Base-by-base conservation (phyloP, 1,140 invertebrate species). In the Lepidurus packardi region DNA sequence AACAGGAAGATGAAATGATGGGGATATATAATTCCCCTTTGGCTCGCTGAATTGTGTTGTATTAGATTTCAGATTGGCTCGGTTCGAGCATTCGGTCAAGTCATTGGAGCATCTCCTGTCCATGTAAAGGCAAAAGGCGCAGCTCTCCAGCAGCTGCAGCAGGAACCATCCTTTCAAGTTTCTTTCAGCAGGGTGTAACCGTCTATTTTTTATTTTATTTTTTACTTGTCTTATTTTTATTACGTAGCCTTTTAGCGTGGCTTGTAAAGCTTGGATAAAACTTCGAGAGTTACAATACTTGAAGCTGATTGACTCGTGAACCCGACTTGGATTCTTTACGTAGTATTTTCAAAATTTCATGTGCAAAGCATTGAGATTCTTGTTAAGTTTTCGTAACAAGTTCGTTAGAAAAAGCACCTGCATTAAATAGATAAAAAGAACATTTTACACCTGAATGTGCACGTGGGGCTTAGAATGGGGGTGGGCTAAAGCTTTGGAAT, bases 1-100 rank as follows among this genome's bases (percentile, higher is more conserved):
- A 65, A 65, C 53, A 65, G 53, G 53, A 65, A 65, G 53, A 65
- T 65, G 53, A 65, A 65, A 65, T 65, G 53, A 65, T 65, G 53
- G 53, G 53, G 53, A 65, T 65, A 65, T 65, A 65, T n/a, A 65
- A 65, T 65, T 65, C 53, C 53, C 53, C 45, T n/a, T 21, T 16
- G 53, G 16, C 53, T 65, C 53, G 21, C 53, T 65, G 53, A 65
- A 65, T 65, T 65, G 53, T 65, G 53, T 65, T 65, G 13, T 65
- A 65, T 65, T 65, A 65, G 53, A n/a, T 65, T 65, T 65, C 53
- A 65, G 53, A 65, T 16, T 65, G 53, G 53, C 53, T 65, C 53
- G 13, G 53, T 65, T 65, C 13, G 53, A 65, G 13, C 53, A 65
- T 65, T 65, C 53, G 53, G 53, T 8, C 53, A 65, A 65, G 53